Evolutionary conservation across 2,113 vertebrate species (phyloP).

Genomic region (Oxygymnocypris stewartii): DNA sequence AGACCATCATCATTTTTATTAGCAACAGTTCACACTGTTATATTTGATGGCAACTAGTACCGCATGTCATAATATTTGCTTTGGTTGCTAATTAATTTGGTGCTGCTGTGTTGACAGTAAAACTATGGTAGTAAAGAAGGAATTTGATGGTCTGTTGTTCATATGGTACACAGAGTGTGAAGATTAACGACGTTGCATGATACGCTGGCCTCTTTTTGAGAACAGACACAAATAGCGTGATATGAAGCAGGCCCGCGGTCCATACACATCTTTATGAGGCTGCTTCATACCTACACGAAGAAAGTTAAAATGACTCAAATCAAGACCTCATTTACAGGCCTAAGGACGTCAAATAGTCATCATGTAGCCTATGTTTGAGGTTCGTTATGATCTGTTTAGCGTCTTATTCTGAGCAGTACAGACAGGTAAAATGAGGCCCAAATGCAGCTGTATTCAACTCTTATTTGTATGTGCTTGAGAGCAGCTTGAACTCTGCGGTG

Average conservation of each 20-base stretch:
- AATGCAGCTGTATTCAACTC: conserved; percentile 11
- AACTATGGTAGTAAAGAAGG: conserved; percentile 36
- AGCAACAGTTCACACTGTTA: neutral
- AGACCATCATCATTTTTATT: conserved; percentile 21
- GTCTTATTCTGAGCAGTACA: neutral
- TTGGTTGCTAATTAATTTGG: conserved; percentile 33
- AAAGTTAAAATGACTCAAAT: conserved; percentile 27
- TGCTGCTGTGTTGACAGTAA: conserved; percentile 28
- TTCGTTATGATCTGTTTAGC: conserved; percentile 26
- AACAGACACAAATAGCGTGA: neutral
- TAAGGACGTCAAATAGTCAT: neutral
- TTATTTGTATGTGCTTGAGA: conserved; percentile 31
- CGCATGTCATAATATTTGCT: conserved; percentile 48
- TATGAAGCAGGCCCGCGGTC: neutral
- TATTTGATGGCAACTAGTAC: conserved; percentile 27
- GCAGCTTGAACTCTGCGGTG: conserved; percentile 24
- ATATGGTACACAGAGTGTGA: conserved; percentile 10
- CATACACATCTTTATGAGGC: neutral
- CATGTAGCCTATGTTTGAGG: neutral
- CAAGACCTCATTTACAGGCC: conserved; percentile 38
- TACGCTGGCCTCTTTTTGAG: neutral
- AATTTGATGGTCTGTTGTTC: conserved; percentile 68
- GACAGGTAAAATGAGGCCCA: conserved; percentile 37
- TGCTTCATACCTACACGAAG: neutral
- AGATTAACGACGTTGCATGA: conserved; percentile 5